Percentiles rank a stretch among this genome's conserved stretches.
phyloP scores from a whole-genome alignment of 2,888 invertebrate species.

The Archaeoteleia sp. region DNA sequence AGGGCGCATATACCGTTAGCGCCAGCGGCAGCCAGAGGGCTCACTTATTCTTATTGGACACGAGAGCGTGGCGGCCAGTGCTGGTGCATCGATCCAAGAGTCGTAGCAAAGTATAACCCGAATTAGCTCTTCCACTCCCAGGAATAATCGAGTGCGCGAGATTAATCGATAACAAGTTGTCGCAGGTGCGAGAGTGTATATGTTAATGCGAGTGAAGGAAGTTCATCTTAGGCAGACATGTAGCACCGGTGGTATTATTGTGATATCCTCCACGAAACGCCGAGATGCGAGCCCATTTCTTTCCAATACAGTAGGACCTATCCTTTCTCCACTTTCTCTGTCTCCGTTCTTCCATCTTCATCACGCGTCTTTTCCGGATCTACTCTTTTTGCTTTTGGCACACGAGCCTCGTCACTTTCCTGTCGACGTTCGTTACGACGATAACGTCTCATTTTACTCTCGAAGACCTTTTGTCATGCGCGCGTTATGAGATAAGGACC shows the following conservation, averaged over 20 bases:
- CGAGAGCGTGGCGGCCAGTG: slow-evolving; percentile 31
- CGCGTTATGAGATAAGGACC: slow-evolving; percentile 32
- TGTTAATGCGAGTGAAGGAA: slow-evolving; percentile 3
- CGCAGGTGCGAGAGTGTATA: slow-evolving; percentile 31
- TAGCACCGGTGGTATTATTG: slow-evolving; percentile 1
- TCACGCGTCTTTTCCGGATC: background rate
- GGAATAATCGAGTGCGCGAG: slow-evolving; percentile 41
- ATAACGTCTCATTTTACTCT: slow-evolving; percentile 4
- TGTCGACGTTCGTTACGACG: slow-evolving; percentile 17
- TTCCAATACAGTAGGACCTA: slow-evolving; percentile 2
- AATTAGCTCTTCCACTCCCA: slow-evolving; percentile 35
- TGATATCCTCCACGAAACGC: background rate
- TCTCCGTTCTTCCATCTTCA: background rate
- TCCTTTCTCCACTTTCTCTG: background rate
- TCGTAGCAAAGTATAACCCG: slow-evolving; percentile 33
- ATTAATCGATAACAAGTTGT: slow-evolving; percentile 44
- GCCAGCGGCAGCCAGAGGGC: slow-evolving; percentile 8
- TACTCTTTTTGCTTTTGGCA: background rate
- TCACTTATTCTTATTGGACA: slow-evolving; percentile 28
- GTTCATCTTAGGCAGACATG: background rate
- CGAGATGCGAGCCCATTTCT: slow-evolving; percentile 7
- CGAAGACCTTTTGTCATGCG: slow-evolving; percentile 34
- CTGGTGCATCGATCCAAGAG: slow-evolving; percentile 46
- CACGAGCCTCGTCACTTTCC: too few species aligned
- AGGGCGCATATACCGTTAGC: slow-evolving; percentile 4